Conservation (phyloP, 2,797 vertebrate species). For the Sitta carolinensis region DNA sequence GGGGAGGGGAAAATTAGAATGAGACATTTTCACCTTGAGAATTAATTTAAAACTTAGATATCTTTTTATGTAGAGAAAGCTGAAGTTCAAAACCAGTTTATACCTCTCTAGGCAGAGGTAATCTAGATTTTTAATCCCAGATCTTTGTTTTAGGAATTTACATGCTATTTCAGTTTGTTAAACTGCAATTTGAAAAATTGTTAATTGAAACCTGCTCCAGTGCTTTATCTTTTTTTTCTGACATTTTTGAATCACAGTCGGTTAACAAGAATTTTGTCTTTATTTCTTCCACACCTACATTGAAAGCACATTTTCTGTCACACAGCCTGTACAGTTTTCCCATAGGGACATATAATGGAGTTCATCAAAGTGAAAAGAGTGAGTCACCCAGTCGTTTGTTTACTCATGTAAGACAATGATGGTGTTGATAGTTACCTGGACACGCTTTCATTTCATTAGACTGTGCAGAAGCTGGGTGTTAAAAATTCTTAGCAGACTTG, state of each 20-base stretch:
- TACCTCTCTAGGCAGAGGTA: background rate
- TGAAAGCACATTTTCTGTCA: constrained; percentile 35
- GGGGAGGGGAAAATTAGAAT: background rate
- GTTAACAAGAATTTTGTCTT: constrained; percentile 15
- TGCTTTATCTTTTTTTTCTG: background rate
- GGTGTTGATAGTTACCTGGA: constrained; percentile 17
- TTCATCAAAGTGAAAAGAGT: constrained; percentile 39
- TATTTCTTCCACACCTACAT: background rate
- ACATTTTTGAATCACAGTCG: background rate
- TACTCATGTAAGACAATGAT: constrained; percentile 53
- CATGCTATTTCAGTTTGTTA: background rate
- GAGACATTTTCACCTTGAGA: background rate
- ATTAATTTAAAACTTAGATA: background rate
- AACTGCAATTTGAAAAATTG: background rate
- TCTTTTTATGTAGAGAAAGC: background rate
- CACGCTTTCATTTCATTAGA: background rate
- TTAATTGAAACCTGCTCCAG: background rate
- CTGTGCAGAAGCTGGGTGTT: background rate
- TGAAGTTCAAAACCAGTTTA: background rate
- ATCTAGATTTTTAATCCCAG: background rate
- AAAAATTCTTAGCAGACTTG: background rate
- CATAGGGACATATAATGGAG: constrained; percentile 38
- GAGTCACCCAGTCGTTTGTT: constrained; percentile 50
- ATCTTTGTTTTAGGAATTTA: background rate
- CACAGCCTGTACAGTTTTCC: constrained; percentile 19